Evolutionary conservation across 1,140 invertebrate genomes (phyloP), one percentile per base, ranked within the genome.

Genomic region (Ceratina japonica): DNA sequence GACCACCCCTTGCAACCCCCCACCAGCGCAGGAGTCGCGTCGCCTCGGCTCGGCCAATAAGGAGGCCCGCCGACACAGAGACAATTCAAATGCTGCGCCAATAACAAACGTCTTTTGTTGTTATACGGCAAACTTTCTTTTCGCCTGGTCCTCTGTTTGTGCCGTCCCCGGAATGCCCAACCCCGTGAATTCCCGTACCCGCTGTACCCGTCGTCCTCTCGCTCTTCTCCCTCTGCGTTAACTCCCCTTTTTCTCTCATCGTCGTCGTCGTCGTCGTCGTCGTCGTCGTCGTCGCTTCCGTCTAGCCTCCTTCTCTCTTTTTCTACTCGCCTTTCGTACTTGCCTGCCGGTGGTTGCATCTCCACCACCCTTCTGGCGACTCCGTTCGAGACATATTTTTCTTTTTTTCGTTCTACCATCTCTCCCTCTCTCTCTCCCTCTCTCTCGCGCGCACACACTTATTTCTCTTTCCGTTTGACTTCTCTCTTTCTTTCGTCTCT

Each of bases 91-190:
- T 92, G 91, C 90, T 90, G 89, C 87, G 82, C 92, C 92, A 92
- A 92, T 92, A 92, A 92, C 92, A 92, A 92, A 92, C 91, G 92
- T 91, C 92, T 92, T 92, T 92, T 92, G 92, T 92, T 92, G 92
- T 92, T 92, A 86, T 77, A 91, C 87, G 87, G 88, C 87, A 91
- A 92, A 91, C 87, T 91, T 91, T 91, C 89, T 91, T 89, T 90
- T 89, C 87, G 83, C 81, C 65, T 75, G 84, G 80, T 85, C 79
- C 85, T 89, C 85, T 88, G 86, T 89, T 88, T 88, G 85, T 84
- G 74, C 84, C 88, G 82, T 86, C 76, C 83, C 75, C 74, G 82
- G 75, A 68, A 86, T 87, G 81, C 78, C 83, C 87, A 76, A 82
- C 75, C 80, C 77, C 31, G 79, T 70, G 74, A 72, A 80, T 72